Evolutionary conservation across 2,888 invertebrate species (phyloP).

Genomic region (Ceratothoa steindachneri): DNA sequence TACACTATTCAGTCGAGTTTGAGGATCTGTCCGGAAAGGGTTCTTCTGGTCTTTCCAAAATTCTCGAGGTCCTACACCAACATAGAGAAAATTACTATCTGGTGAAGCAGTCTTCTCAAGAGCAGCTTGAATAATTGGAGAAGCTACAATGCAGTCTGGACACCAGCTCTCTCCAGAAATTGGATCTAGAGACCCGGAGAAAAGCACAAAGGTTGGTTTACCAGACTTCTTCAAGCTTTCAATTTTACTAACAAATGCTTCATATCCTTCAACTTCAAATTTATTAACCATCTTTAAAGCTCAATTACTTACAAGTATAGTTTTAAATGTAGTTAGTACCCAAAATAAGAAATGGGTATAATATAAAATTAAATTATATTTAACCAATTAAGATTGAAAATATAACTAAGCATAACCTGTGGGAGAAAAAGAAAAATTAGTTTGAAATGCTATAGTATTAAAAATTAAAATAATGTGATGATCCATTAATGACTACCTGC

Average conservation of each 20-base stretch:
- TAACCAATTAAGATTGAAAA: too few relatives aligned
- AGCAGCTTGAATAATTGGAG: slow-evolving; percentile 69
- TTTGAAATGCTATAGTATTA: too few relatives aligned
- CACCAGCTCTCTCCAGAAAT: slow-evolving; percentile 76
- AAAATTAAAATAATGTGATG: too few relatives aligned
- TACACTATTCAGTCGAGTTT: slow-evolving; percentile 68
- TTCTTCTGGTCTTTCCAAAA: slow-evolving; percentile 81
- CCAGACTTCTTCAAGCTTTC: slow-evolving; percentile 57
- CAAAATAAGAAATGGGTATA: too few relatives aligned
- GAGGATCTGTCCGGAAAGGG: slow-evolving; percentile 72
- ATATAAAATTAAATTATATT: too few relatives aligned
- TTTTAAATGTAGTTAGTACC: too few relatives aligned
- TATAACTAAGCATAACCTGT: too few relatives aligned
- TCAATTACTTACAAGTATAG: too few relatives aligned
- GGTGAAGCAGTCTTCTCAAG: slow-evolving; percentile 60
- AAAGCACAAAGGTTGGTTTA: slow-evolving; percentile 59
- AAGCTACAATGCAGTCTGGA: slow-evolving; percentile 79
- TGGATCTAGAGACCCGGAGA: slow-evolving; percentile 63
- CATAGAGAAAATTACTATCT: slow-evolving; percentile 66
- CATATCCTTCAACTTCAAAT: slow-evolving; percentile 61
- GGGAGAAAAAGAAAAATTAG: too few relatives aligned
- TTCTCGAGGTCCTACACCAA: slow-evolving; percentile 70
- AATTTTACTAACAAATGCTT: slow-evolving; percentile 61
- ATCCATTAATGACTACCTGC: too few relatives aligned
- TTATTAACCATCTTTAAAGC: slow-evolving; percentile 57